Conservation (phyloP, 2,888 invertebrate genomes). For the Ecdyonurus torrentis region DNA sequence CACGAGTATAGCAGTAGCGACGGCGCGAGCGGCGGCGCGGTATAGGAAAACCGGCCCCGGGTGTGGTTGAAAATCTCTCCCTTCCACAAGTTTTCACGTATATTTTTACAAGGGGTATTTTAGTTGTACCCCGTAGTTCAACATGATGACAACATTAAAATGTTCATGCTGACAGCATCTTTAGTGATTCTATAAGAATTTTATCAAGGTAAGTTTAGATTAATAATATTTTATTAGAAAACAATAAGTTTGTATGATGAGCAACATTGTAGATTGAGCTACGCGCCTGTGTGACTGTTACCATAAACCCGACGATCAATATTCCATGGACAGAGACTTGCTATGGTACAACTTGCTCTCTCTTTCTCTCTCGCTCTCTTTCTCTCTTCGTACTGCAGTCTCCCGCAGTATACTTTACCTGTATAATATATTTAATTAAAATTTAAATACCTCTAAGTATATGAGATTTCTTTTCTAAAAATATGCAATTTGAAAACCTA, state of each 20-base stretch:
- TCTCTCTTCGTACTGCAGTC: not conserved
- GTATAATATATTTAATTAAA: not conserved
- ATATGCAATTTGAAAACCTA: not conserved
- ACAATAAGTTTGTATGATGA: not conserved
- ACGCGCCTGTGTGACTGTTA: not conserved
- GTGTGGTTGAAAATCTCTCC: not conserved
- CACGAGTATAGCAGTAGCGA: not conserved
- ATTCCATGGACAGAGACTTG: not conserved
- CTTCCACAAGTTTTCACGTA: not conserved
- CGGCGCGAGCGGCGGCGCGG: not conserved
- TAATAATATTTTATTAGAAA: not conserved
- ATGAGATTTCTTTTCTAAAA: not conserved
- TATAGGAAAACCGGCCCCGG: not conserved
- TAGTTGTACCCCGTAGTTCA: not conserved
- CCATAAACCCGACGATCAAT: not conserved
- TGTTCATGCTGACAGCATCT: not conserved
- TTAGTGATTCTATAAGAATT: not conserved
- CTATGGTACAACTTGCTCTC: not conserved
- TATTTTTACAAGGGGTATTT: not conserved
- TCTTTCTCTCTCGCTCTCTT: not conserved
- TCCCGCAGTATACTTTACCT: not conserved
- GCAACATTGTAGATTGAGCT: not conserved
- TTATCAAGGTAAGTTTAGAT: not conserved
- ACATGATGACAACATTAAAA: not conserved
- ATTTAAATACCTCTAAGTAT: not conserved